Conservation (phyloP, 2,888 invertebrate genomes). For the Tholera decimalis region DNA sequence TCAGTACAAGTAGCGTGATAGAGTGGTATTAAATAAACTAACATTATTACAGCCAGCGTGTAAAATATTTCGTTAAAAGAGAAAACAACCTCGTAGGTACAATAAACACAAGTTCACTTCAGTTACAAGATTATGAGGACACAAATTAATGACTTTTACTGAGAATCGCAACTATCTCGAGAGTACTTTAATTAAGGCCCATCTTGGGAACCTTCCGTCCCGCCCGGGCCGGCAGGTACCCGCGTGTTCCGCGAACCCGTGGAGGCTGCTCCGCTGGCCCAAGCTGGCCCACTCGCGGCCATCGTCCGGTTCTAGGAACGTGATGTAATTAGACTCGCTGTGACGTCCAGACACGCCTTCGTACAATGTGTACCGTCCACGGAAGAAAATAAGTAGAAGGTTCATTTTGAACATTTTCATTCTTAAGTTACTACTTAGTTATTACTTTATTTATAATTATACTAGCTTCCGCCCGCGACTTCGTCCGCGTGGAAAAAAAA, state of each 20-base stretch:
- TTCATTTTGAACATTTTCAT: not conserved
- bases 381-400: constrained; percentile 3
- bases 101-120: not conserved
- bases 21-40: constrained; percentile 11
- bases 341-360: constrained; percentile 43
- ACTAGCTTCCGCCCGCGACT: too few relatives aligned
- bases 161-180: constrained; percentile 39
- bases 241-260: constrained; percentile 10
- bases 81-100: not conserved
- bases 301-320: constrained; percentile 39
- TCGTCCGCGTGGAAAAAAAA: too few relatives aligned
- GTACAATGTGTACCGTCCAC: not conserved
- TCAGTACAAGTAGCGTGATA: constrained; percentile 28
- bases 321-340: constrained; percentile 30
- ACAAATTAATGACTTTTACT: constrained; percentile 25
- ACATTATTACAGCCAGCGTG: not conserved
- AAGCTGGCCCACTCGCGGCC: constrained; percentile 10
- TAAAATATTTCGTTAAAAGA: constrained; percentile 7
- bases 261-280: constrained; percentile 13
- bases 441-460: too few relatives aligned
- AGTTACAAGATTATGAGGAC: constrained; percentile 25
- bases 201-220: constrained; percentile 17
- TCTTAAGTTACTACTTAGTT: not conserved
- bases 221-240: constrained; percentile 9
- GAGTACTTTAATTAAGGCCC: constrained; percentile 33